Base-by-base conservation (phyloP, 2,888 invertebrate genomes). In the Gari tellinella region DNA sequence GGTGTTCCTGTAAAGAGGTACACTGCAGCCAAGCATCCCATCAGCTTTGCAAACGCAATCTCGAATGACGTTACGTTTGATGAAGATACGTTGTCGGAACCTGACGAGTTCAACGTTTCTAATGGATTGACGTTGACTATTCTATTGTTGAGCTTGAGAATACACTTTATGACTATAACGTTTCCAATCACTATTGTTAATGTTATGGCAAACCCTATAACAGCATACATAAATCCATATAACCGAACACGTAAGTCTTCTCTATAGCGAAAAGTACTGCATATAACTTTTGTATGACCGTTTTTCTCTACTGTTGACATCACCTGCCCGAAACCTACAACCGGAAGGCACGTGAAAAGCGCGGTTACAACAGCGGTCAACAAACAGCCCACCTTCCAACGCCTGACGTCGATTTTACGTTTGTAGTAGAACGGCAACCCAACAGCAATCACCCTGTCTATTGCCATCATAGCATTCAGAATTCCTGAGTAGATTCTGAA, bases 41-140 rank as follows among this genome's bases (percentile, higher is more conserved):
- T 78, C 46, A 78, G 60, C 38, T 78, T 78, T 5, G 72, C 77
- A 38, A 78, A 78, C 10, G 70, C 72, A 19, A 78, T 62, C 53
- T 78, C 77, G 15, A 73, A 78, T 10, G 72, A 61, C 10, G 66
- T 73, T n/a, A 58, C 40, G n/a, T 19, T 66, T 0, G 48, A 40
- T 21, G 52, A 51, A 8, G 58, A 37, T 19, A 38, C 17, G 0
- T 37, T 48, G 7, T 23, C 37, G 23, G 53, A 40, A 17, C 37
- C 46, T 15, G 49, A 37, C 8, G 62, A 46, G 1, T 7, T 25
- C 10, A 45, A 23, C 15, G 55, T 53, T 1, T 23, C 31, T 1
- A 46, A 37, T 0, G 56, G 26, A 10, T 48, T 23, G 4, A 73
- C 21, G 19, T 23, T 45, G 4, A 60, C 52, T 8, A 77, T 43